Evolutionary conservation across 1,140 invertebrate genomes (phyloP).

Genomic region (Heliconius eleuchia): DNA sequence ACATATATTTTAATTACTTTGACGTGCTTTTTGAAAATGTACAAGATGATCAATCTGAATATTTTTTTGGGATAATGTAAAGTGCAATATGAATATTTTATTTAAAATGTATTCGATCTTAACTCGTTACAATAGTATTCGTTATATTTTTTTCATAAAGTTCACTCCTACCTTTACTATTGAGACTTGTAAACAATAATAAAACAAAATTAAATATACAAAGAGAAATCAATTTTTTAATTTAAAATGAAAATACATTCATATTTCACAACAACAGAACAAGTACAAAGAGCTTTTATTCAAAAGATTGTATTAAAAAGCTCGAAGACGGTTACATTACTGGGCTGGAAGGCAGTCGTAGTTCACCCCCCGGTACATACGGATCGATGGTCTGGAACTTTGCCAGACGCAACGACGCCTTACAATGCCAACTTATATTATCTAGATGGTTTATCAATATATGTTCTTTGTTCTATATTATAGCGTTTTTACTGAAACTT

Average conservation of each 20-base stretch:
- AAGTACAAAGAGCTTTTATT: conserved; percentile 6
- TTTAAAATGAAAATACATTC: conserved; percentile 10
- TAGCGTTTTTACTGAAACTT: neutral
- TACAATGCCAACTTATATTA: conserved; percentile 35
- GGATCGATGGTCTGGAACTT: conserved; percentile 41
- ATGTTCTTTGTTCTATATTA: neutral
- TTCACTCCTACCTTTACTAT: neutral
- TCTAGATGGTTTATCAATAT: conserved; percentile 38
- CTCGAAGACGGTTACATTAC: conserved; percentile 35
- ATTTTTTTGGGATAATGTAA: too few species aligned
- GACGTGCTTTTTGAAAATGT: too few species aligned
- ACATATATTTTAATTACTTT: too few species aligned
- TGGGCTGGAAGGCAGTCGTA: conserved; percentile 33
- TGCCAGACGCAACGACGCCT: conserved; percentile 36
- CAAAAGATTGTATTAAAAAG: conserved; percentile 6
- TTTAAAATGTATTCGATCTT: too few species aligned
- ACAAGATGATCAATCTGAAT: too few species aligned
- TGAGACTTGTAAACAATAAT: neutral
- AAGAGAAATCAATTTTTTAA: neutral
- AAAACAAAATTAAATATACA: neutral
- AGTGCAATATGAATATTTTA: too few species aligned
- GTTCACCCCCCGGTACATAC: conserved; percentile 25
- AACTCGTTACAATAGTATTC: too few species aligned
- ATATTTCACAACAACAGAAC: conserved; percentile 11
- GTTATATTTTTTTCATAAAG: neutral